Conservation (phyloP, 2,797 vertebrate genomes). For the Denticeps clupeoides region DNA sequence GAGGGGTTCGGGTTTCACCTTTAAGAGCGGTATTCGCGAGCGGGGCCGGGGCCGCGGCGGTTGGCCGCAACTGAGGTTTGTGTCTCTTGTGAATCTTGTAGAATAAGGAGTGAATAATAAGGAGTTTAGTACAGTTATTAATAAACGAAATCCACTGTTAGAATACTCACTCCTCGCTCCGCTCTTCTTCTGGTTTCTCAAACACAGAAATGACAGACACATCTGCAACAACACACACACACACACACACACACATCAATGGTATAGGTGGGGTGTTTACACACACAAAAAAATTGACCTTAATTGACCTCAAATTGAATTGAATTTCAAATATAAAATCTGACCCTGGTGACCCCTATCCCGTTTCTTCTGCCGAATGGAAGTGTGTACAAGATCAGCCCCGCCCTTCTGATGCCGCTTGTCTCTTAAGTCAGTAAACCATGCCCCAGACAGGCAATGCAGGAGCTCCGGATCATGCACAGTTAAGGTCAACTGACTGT, state of each 20-base stretch:
- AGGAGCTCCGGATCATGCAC: constrained; percentile 60
- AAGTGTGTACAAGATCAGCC: constrained; percentile 72
- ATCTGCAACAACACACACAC: constrained; percentile 30
- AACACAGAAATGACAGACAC: constrained; percentile 41
- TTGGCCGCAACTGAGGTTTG: constrained; percentile 11
- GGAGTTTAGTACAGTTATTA: background rate
- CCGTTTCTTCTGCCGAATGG: constrained; percentile 72
- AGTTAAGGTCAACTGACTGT: constrained; percentile 66
- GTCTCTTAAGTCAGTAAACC: constrained; percentile 73
- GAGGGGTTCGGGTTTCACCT: constrained; percentile 14
- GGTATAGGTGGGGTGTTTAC: background rate
- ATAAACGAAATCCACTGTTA: constrained; percentile 30
- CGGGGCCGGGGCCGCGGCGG: constrained; percentile 22
- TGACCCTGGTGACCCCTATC: constrained; percentile 57
- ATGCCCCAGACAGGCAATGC: constrained; percentile 69
- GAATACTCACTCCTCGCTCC: constrained; percentile 22
- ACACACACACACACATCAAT: background rate
- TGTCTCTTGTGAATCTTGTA: no score
- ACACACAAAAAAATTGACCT: background rate
- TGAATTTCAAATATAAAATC: background rate
- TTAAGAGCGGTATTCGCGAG: constrained; percentile 13
- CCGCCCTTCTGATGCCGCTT: constrained; percentile 64
- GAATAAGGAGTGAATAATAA: constrained; percentile 21
- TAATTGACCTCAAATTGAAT: background rate
- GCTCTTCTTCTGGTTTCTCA: constrained; percentile 24